These are phyloP conservation scores for Gymnodraco acuticeps DNA, from an alignment of 2,797 vertebrate genomes.

Conservation along the genomic window DNA sequence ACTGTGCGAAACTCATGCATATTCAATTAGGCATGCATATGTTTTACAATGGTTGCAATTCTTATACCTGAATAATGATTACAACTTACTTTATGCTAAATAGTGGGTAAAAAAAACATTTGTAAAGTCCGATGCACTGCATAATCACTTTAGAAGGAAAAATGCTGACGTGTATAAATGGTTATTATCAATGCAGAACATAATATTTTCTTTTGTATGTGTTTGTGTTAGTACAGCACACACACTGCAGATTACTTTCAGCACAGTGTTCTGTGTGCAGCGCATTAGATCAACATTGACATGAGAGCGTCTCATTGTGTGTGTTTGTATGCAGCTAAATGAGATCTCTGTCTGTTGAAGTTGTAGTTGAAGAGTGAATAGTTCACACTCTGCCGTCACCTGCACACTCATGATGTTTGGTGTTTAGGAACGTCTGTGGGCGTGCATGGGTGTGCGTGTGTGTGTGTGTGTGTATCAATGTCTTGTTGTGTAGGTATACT, in stretches of 20 bases:
- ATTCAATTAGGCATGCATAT: constrained; percentile 69
- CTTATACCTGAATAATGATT: constrained; percentile 60
- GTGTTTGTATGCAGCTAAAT: constrained; percentile 54
- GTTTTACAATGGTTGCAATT: constrained; percentile 51
- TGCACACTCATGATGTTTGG: constrained; percentile 61
- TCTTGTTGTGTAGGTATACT: constrained; percentile 75
- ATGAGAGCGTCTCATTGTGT: constrained; percentile 35
- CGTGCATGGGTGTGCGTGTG: no score
- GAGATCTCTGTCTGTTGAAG: constrained; percentile 60
- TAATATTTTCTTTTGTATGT: constrained; percentile 43
- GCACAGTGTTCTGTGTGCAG: constrained; percentile 11
- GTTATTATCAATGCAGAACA: constrained; percentile 44
- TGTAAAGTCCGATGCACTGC: constrained; percentile 39
- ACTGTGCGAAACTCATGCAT: constrained; percentile 76
- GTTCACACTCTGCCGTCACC: constrained; percentile 68
- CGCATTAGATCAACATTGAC: constrained; percentile 24
- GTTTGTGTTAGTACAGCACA: neutral
- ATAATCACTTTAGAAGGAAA: constrained; percentile 58
- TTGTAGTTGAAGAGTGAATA: constrained; percentile 51
- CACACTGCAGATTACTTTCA: constrained; percentile 14
- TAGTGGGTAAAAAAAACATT: constrained; percentile 45
- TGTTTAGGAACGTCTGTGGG: constrained; percentile 56
- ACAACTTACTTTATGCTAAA: constrained; percentile 21
- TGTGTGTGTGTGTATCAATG: constrained; percentile 37
- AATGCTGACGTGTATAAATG: constrained; percentile 52